Evolutionary conservation across 2,797 vertebrate species (phyloP), one percentile per base, ranked within the genome.

Genomic region (Gambelia wislizenii): DNA sequence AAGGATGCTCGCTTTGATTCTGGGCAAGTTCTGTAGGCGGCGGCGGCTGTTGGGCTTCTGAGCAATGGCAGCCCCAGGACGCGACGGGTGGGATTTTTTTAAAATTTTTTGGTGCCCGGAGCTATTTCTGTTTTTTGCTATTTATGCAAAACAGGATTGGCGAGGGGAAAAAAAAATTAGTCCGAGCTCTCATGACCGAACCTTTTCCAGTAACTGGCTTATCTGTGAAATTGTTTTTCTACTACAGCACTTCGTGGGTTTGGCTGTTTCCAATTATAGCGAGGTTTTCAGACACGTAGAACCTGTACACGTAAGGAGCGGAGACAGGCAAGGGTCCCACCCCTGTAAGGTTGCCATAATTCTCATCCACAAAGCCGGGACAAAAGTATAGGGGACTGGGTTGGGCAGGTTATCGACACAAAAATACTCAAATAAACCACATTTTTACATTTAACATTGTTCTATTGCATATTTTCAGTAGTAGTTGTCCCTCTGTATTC

Each of bases 151-250:
- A 47, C 69, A 56, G 18, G 36, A 30, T 49, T 80, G 36, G 22
- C 36, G 6, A 67, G 39, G 67, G 69, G 67, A 83, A 3, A 42
- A 18, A 64, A 30, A 27, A 25, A 64, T 14, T 56, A 56, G 56
- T 16, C 49, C 44, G 27, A 20, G 59, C 36, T 36, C 36, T 77
- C 33, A 22, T 42, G 44, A 44, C 18, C 2, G 67, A 47, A 8
- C 64, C 85, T 33, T 33, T 92, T 94, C 36, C 94, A 76, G 93
- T 69, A 91, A 95, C 89, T 25, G 25, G 22, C 82, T 44, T 54
- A 7, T 33, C 22, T 56, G 22, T 16, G 33, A 44, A 33, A 16
- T 20, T 25, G 10, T 83, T 67, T n/a, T 83, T 25, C 54, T 72
- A 33, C 2, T 25, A 42, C 3, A n/a, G n/a, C n/a, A n/a, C 10